Conservation (phyloP, 2,113 vertebrate species). For the Paradoxurus hermaphroditus region DNA sequence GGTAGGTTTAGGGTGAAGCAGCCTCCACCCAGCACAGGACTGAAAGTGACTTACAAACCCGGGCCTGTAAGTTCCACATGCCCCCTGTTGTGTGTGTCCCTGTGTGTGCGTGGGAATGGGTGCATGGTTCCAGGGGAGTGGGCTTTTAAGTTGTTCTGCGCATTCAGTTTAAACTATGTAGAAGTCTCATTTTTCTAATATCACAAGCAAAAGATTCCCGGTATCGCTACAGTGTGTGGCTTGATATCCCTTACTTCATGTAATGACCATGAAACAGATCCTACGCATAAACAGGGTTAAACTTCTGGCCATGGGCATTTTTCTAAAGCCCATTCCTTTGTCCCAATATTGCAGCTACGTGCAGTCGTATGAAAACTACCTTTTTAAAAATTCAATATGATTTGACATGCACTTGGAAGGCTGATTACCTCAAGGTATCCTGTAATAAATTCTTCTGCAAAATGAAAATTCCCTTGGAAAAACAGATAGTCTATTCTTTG, state of each 20-base stretch:
- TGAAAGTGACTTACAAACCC: conserved; percentile 87
- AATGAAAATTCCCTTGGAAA: background rate
- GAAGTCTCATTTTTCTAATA: background rate
- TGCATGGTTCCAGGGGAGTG: background rate
- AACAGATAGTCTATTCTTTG: background rate
- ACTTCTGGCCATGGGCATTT: background rate
- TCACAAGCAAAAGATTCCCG: background rate
- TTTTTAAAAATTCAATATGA: background rate
- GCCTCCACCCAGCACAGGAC: conserved; percentile 86
- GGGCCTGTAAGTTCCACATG: conserved; percentile 86
- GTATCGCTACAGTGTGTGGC: background rate
- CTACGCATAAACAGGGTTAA: background rate
- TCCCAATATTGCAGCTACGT: background rate
- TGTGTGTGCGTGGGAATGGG: background rate
- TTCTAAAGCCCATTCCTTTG: background rate
- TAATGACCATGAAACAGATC: background rate
- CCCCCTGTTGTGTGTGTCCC: background rate
- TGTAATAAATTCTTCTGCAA: conserved; percentile 15
- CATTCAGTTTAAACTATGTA: background rate
- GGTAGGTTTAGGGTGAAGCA: conserved; percentile 92
- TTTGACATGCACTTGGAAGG: background rate
- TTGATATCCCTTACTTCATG: background rate
- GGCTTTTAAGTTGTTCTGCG: background rate
- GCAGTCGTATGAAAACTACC: background rate
- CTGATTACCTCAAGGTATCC: background rate